Base-by-base conservation (phyloP, 2,888 invertebrate species). In the Drosophila anomelani region DNA sequence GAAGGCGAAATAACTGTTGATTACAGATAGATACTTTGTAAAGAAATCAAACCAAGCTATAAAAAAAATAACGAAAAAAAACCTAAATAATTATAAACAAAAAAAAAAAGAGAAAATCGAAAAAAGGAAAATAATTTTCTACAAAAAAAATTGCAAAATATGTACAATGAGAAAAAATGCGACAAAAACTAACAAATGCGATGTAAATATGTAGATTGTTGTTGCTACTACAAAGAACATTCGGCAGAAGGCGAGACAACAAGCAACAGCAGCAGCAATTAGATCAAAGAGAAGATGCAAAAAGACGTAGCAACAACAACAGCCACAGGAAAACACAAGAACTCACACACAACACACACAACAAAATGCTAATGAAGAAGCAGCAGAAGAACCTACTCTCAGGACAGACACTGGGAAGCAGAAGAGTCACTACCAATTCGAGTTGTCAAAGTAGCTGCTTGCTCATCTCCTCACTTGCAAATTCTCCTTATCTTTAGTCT, bases 131-230 rank as follows among this genome's bases (percentile, higher is more conserved):
- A 63, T 53, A 47, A 73, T 73, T 73, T 73, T 73, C 72, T 63
- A 63, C 72, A 64, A 73, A 70, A 70, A 75, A 76, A 76, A 76
- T 67, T 46, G 75, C 43, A 69, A 57, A 75, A 75, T 53, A 53
- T 55, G 61, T 61, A 61, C 59, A 29, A 69, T 56, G 54, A 53
- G 51, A 72, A 60, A 60, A 20, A 68, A 69, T 38, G 60, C 69
- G 61, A 72, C 51, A 80, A 60, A 64, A 60, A 63, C 64, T 76
- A 77, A 64, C 54, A 81, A 78, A 74, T 67, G 74, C 79, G 75
- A 79, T 90, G 90, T 90, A 91, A 84, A 91, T 71, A 71, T 66
- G 66, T 47, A 66, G 64, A 64, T 64, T 62, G 85, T 83, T 80
- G 77, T 81, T 78, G 87, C 73, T 77, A 54, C 54, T 36, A 53